A percentile compares a stretch with the other conserved stretches of the same genome.
phyloP scores from a whole-genome alignment of 2,113 vertebrate species.

The Muscicapa adusta region DNA sequence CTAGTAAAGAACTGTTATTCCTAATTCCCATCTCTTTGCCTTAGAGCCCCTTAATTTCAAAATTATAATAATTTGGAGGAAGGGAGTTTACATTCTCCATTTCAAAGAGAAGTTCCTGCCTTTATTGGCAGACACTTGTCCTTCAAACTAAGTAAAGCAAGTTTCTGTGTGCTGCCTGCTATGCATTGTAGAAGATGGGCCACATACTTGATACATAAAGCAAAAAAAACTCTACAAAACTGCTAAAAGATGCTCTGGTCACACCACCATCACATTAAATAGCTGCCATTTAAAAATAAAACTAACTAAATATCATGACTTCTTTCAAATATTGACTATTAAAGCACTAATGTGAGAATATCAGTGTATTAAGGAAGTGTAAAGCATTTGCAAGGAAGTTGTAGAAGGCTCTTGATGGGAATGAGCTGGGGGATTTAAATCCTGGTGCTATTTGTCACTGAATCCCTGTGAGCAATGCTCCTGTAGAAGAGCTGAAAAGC shows the following conservation, averaged over 20 bases:
- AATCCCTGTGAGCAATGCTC: not conserved
- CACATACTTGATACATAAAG: not conserved
- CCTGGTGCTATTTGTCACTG: not conserved
- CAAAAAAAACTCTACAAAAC: not conserved
- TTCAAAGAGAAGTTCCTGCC: too few relatives aligned
- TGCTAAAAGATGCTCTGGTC: not conserved
- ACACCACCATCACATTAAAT: not conserved
- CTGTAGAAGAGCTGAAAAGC: not conserved
- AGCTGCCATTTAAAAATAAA: not conserved
- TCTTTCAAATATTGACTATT: not conserved
- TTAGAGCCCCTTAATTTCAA: too few relatives aligned
- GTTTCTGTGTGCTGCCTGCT: not conserved
- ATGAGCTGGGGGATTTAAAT: not conserved
- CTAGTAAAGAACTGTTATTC: too few relatives aligned
- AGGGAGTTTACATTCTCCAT: too few relatives aligned
- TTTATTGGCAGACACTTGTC: too few relatives aligned
- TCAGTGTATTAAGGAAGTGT: not conserved
- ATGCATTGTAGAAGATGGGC: not conserved
- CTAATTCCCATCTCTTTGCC: too few relatives aligned
- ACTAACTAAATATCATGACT: not conserved
- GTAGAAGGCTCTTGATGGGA: not conserved
- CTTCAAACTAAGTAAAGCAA: not conserved
- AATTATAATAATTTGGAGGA: too few relatives aligned
- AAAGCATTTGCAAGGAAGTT: not conserved
- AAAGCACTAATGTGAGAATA: not conserved